Percentiles rank a stretch among this genome's conserved stretches.
Evolutionary conservation across 2,888 invertebrate genomes (phyloP).

Genomic region (Cecidostiba fungosa): DNA sequence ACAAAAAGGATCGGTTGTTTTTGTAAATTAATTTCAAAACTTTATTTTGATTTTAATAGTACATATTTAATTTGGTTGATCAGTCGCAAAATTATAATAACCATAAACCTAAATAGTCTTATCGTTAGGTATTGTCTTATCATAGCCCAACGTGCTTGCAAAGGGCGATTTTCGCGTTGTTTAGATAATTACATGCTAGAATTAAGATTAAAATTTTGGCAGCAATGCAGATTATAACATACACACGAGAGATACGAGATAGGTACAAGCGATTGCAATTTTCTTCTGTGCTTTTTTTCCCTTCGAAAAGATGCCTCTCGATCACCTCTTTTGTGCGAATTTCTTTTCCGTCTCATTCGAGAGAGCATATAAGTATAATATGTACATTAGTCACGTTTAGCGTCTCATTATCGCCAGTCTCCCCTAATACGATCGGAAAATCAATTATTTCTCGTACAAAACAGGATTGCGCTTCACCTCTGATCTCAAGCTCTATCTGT

Average conservation of each 20-base stretch:
- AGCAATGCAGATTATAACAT: conserved; percentile 13
- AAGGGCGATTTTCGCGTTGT: conserved; percentile 10
- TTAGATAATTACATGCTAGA: conserved; percentile 15
- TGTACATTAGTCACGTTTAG: not conserved
- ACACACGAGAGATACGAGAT: conserved; percentile 9
- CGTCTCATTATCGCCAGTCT: no score
- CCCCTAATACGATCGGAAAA: not conserved
- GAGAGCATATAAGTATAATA: conserved; percentile 2
- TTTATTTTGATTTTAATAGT: conserved; percentile 14
- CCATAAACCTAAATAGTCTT: not conserved
- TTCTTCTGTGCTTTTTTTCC: not conserved
- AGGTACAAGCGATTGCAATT: conserved; percentile 13
- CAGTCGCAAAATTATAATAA: conserved; percentile 19
- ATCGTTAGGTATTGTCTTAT: conserved; percentile 14
- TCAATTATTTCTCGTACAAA: conserved; percentile 1
- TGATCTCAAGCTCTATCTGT: conserved; percentile 11
- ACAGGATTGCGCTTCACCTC: not conserved
- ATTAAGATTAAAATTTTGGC: conserved; percentile 14
- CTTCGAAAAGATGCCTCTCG: not conserved
- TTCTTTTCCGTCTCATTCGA: not conserved
- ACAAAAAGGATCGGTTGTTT: not conserved
- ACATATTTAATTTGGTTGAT: conserved; percentile 16
- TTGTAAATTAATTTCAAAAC: conserved; percentile 22
- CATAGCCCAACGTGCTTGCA: not conserved
- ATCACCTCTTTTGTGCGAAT: not conserved